Evolutionary conservation across 2,113 vertebrate species (phyloP).

Genomic region (Eulacestoma nigropectus): DNA sequence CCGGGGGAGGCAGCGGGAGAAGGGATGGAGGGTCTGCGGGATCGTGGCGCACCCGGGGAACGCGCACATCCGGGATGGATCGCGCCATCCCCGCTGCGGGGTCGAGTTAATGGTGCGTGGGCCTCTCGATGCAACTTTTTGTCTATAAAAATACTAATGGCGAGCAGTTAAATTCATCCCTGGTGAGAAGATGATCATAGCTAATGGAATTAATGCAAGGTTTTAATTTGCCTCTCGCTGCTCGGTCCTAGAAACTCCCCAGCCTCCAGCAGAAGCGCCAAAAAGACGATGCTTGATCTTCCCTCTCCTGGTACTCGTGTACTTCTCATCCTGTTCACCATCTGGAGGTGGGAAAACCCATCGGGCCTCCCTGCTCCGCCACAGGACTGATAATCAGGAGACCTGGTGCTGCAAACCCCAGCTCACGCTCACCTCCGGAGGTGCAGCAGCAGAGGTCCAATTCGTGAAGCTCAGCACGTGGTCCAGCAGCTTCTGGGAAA

Average conservation of each 20-base stretch:
- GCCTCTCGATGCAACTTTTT: neutral
- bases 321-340: neutral
- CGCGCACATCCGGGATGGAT: neutral
- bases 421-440: neutral
- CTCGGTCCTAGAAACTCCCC: conserved; percentile 4
- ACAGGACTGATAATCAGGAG: neutral
- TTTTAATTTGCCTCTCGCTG: conserved; percentile 42
- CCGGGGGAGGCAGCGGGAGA: neutral
- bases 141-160: neutral
- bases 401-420: neutral
- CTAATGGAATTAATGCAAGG: conserved; percentile 47
- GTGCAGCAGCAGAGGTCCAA: neutral
- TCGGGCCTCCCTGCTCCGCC: neutral
- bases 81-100: accelerated
- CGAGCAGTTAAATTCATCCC: neutral
- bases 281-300: neutral
- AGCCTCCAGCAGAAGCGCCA: neutral
- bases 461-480: accelerated
- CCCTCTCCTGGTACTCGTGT: neutral
- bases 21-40: neutral
- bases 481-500: neutral
- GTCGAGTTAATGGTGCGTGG: neutral
- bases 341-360: conserved; percentile 39
- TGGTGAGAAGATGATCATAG: conserved; percentile 38
- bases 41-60: neutral